Conservation (phyloP, 2,888 invertebrate species). For the Gari tellinella region DNA sequence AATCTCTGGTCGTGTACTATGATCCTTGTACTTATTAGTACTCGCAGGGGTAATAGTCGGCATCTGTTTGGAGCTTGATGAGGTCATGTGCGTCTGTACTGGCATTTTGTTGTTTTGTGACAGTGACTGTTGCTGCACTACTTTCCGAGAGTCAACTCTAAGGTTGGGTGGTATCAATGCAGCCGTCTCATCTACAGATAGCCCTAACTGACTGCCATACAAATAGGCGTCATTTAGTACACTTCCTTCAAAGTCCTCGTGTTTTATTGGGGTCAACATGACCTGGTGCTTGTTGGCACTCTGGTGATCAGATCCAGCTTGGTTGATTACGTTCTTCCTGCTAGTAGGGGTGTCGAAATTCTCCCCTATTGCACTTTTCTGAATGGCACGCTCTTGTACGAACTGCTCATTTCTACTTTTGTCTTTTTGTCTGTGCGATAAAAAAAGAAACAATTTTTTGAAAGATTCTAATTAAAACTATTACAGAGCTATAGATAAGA, state of each 20-base stretch:
- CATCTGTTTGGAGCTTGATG: constrained; percentile 65
- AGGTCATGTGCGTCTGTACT: constrained; percentile 61
- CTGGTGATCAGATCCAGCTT: constrained; percentile 88
- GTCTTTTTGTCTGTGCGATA: constrained; percentile 24
- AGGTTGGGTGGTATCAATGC: constrained; percentile 63
- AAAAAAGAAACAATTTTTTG: not conserved
- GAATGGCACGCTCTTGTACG: constrained; percentile 10
- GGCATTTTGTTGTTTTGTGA: constrained; percentile 54
- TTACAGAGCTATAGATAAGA: too few relatives aligned
- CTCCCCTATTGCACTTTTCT: constrained; percentile 20
- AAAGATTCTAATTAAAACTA: too few relatives aligned
- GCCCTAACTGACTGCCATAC: constrained; percentile 36
- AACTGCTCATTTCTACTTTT: constrained; percentile 19
- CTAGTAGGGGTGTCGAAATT: constrained; percentile 65
- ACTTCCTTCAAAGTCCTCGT: constrained; percentile 73
- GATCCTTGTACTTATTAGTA: constrained; percentile 56
- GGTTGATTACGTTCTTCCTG: constrained; percentile 90
- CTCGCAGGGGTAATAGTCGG: constrained; percentile 17
- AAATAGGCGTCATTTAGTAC: constrained; percentile 53
- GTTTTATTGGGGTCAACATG: constrained; percentile 79
- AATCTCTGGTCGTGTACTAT: constrained; percentile 70
- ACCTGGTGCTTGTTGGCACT: constrained; percentile 66
- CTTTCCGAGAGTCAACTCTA: constrained; percentile 52
- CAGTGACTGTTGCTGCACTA: constrained; percentile 63
- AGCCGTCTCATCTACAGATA: constrained; percentile 47